Evolutionary conservation across 2,797 vertebrate genomes (phyloP).

Genomic region (Gambelia wislizenii): DNA sequence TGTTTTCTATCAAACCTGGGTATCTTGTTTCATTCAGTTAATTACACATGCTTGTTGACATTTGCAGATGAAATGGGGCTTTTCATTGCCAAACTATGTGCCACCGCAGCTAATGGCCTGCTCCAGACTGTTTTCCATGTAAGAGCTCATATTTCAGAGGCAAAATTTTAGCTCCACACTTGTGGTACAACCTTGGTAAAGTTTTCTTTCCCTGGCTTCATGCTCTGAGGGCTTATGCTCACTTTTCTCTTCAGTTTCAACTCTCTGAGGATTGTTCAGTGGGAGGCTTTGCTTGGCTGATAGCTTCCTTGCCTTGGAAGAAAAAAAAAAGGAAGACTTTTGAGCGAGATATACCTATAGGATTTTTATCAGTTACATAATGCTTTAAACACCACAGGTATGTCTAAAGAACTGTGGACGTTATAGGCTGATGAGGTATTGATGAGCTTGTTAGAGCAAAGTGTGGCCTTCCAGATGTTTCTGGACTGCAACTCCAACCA

Average conservation of each 20-base stretch:
- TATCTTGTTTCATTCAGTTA: not conserved
- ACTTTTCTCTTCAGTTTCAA: not conserved
- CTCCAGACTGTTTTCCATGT: slow-evolving; percentile 50
- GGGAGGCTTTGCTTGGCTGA: not conserved
- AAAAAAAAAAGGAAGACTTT: not conserved
- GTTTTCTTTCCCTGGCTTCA: not conserved
- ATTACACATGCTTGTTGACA: not conserved
- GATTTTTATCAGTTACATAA: not conserved
- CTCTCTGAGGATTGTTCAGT: fast-evolving
- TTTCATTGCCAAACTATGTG: not conserved
- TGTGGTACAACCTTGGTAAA: slow-evolving; percentile 21
- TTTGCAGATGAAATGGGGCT: not conserved
- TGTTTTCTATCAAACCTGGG: not conserved
- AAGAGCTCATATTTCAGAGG: slow-evolving; percentile 14
- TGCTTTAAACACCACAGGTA: not conserved
- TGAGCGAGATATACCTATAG: slow-evolving; percentile 10
- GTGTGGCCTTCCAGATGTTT: too few species aligned
- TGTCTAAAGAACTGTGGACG: not conserved
- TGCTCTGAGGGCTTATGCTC: not conserved
- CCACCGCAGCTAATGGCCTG: not conserved
- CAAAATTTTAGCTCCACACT: not conserved
- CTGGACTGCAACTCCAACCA: too few species aligned
- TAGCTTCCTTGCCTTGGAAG: slow-evolving; percentile 16
- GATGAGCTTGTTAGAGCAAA: too few species aligned
- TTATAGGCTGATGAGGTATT: too few species aligned